Percentiles rank a stretch among this genome's conserved stretches.
These are phyloP conservation scores for Tapera naevia DNA, from an alignment of 2,797 vertebrate genomes.

Conservation along the genomic window DNA sequence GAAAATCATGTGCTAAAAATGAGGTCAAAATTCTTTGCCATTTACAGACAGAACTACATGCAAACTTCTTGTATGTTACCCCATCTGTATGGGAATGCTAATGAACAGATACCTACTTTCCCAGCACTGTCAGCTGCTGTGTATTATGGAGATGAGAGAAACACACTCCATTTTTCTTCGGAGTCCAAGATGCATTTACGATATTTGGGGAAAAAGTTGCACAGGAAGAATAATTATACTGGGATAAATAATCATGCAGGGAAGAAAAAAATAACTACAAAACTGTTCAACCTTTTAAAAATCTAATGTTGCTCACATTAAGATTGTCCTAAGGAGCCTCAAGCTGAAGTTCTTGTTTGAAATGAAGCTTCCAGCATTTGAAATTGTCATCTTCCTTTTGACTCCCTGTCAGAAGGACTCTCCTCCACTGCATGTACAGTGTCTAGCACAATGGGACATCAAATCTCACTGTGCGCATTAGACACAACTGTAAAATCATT, in stretches of 20 bases:
- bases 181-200: neutral
- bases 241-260: neutral
- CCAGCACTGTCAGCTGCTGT: neutral
- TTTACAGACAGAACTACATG: neutral
- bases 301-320: neutral
- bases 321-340: neutral
- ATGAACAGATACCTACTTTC: neutral
- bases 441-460: neutral
- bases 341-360: neutral
- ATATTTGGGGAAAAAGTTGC: neutral
- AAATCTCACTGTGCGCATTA: neutral
- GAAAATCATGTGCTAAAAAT: neutral
- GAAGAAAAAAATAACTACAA: neutral
- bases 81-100: neutral
- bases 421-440: neutral
- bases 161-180: neutral
- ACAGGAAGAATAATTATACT: neutral
- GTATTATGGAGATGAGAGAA: neutral
- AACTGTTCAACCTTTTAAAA: neutral
- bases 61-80: neutral
- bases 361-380: neutral
- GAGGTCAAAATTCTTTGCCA: neutral
- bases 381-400: neutral
- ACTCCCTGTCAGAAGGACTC: neutral
- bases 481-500: constrained; percentile 41